Evolutionary conservation across 1,140 invertebrate genomes (phyloP).

Genomic region (Cherax quadricarinatus): DNA sequence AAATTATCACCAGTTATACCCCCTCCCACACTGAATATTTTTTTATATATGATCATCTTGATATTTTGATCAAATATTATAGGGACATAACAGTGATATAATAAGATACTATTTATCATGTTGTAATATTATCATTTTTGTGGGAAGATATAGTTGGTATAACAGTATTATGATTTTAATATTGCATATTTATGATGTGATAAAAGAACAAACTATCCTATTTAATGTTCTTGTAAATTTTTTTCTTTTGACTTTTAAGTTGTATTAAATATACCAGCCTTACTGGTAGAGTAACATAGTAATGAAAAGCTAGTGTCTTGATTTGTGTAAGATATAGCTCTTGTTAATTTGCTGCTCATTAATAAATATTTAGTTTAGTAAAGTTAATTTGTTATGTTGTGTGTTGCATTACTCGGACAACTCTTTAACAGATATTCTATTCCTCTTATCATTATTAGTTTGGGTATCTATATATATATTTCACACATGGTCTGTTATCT

Average conservation of each 20-base stretch:
- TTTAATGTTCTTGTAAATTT: background rate
- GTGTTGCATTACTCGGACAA: background rate
- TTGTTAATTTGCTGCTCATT: background rate
- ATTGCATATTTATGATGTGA: background rate
- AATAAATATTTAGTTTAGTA: background rate
- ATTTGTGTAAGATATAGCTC: background rate
- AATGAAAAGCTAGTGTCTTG: background rate
- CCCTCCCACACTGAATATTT: no score
- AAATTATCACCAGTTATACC: no score
- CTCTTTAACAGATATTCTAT: background rate
- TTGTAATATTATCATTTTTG: no score
- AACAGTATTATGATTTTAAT: background rate
- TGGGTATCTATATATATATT: background rate
- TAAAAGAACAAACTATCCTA: background rate
- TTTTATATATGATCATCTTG: no score
- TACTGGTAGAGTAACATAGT: background rate
- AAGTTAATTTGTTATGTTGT: background rate
- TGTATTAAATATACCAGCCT: background rate
- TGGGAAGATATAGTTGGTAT: no score
- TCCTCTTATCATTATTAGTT: background rate
- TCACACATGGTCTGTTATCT: background rate
- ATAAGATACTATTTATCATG: no score
- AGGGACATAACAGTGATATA: no score
- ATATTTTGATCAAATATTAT: no score
- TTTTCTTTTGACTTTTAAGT: background rate